Conservation (phyloP, 2,888 invertebrate genomes). For the Hemicrepidius hirtus region DNA sequence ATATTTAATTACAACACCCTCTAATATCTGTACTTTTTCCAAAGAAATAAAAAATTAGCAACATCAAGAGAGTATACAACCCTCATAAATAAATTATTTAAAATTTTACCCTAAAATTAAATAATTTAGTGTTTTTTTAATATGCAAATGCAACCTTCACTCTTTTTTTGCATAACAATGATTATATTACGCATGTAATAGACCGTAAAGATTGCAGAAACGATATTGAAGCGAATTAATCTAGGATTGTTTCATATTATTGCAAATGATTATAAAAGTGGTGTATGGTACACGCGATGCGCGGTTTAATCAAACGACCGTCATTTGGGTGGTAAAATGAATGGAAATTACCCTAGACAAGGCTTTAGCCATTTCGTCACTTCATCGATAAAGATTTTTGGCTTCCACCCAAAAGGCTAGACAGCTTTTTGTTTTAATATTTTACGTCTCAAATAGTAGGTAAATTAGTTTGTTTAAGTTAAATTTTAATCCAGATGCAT, state of each 20-base stretch:
- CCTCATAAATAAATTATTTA: too few relatives aligned
- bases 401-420: not conserved
- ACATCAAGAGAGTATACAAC: too few relatives aligned
- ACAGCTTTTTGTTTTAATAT: not conserved
- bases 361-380: constrained; percentile 12
- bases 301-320: constrained; percentile 23
- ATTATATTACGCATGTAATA: constrained; percentile 13
- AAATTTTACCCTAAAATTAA: too few relatives aligned
- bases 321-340: constrained; percentile 16
- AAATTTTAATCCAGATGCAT: too few relatives aligned
- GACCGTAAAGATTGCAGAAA: constrained; percentile 28
- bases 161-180: constrained; percentile 26
- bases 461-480: too few relatives aligned
- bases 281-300: constrained; percentile 6
- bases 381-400: not conserved
- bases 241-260: constrained; percentile 19
- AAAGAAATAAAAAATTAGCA: too few relatives aligned
- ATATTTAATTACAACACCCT: too few relatives aligned
- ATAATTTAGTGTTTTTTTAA: too few relatives aligned
- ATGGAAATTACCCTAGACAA: not conserved
- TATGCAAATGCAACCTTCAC: not conserved
- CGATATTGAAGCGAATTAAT: constrained; percentile 25
- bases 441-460: not conserved
- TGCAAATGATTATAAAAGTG: constrained; percentile 15
- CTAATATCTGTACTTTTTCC: too few relatives aligned